Evolutionary conservation across 2,113 vertebrate genomes (phyloP).

Genomic region (Philantomba maxwellii): DNA sequence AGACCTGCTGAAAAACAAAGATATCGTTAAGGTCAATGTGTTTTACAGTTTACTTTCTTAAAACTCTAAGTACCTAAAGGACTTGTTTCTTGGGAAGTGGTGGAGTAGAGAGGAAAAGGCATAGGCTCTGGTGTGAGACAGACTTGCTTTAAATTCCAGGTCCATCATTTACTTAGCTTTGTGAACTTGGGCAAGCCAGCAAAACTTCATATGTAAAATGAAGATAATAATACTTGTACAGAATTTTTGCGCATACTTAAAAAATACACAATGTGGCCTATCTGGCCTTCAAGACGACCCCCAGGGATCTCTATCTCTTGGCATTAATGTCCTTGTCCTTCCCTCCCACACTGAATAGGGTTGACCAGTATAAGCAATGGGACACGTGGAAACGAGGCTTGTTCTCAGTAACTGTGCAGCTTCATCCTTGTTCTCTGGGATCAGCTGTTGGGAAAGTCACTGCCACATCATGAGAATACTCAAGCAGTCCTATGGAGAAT

Average conservation of each 20-base stretch:
- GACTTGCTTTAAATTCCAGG: neutral
- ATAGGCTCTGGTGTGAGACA: neutral
- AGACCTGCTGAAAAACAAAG: conserved; percentile 81
- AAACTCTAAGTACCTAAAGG: neutral
- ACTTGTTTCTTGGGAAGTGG: neutral
- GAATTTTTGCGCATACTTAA: neutral
- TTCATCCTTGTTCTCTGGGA: neutral
- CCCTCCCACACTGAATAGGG: neutral
- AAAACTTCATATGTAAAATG: neutral
- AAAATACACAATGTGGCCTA: neutral
- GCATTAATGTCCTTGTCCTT: neutral
- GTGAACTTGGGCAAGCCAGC: neutral
- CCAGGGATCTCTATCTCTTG: neutral
- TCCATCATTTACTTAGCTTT: neutral
- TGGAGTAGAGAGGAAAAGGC: neutral
- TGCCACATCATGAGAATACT: neutral
- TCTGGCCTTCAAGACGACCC: neutral
- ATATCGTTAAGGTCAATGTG: neutral
- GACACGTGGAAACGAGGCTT: neutral
- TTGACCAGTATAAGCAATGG: neutral
- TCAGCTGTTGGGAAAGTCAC: neutral
- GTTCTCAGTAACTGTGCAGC: neutral
- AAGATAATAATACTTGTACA: neutral
- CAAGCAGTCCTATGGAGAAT: neutral
- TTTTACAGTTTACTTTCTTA: neutral